Evolutionary conservation across 2,888 invertebrate genomes (phyloP).

Genomic region (Carterocephalus palaemon): DNA sequence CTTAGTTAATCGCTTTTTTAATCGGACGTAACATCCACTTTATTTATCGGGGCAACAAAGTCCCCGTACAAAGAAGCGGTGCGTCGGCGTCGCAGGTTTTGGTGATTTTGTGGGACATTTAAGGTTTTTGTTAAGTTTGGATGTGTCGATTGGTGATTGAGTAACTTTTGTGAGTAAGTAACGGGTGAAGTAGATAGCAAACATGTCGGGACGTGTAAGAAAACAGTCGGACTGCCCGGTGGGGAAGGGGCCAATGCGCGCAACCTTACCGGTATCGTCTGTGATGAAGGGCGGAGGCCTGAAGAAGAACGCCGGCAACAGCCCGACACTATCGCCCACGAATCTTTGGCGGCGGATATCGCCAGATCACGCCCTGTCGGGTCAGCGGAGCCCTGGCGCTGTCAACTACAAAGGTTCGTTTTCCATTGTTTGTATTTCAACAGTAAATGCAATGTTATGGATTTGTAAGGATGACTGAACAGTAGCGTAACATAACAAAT

Average conservation of each 20-base stretch:
- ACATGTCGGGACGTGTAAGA: slow-evolving; percentile 81
- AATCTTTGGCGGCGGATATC: slow-evolving; percentile 84
- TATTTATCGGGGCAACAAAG: slow-evolving; percentile 50
- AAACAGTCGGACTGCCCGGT: slow-evolving; percentile 83
- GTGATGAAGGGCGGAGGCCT: slow-evolving; percentile 82
- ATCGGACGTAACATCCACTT: slow-evolving; percentile 37
- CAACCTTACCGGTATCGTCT: slow-evolving; percentile 86
- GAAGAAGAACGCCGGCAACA: slow-evolving; percentile 80
- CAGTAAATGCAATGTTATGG: background rate
- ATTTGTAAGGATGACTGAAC: too few relatives aligned
- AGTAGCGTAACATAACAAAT: too few relatives aligned
- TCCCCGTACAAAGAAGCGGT: slow-evolving; percentile 66
- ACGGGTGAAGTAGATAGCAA: slow-evolving; percentile 38
- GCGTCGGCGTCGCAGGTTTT: slow-evolving; percentile 64
- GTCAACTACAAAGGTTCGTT: slow-evolving; percentile 83
- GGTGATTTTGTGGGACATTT: slow-evolving; percentile 54
- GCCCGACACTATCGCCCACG: slow-evolving; percentile 83
- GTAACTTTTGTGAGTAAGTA: slow-evolving; percentile 40
- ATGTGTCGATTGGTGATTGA: slow-evolving; percentile 42
- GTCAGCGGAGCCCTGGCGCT: slow-evolving; percentile 86
- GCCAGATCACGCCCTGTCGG: slow-evolving; percentile 83
- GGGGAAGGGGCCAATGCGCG: slow-evolving; percentile 84
- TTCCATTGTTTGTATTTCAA: background rate
- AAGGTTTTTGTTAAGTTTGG: slow-evolving; percentile 38
- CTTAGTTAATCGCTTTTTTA: slow-evolving; percentile 37